These are phyloP conservation scores for Carassius gibelio DNA, from an alignment of 2,113 vertebrate species.

Conservation along the genomic window DNA sequence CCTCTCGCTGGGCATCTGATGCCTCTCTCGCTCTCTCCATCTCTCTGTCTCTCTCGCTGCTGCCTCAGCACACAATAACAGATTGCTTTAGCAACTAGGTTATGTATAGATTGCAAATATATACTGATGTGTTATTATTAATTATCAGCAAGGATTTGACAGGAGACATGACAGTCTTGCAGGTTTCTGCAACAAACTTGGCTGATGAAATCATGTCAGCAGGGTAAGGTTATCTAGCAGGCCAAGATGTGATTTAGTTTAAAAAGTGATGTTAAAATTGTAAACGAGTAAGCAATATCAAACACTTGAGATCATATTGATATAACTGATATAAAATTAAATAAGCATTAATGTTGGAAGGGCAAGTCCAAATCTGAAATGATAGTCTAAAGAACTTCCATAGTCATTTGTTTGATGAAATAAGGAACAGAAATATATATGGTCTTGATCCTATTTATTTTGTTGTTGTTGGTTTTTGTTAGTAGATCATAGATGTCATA, in stretches of 20 bases:
- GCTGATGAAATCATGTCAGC: not conserved
- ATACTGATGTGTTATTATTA: not conserved
- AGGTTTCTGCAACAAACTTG: not conserved
- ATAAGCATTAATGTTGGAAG: too few species aligned
- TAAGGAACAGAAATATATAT: too few species aligned
- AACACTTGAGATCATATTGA: too few species aligned
- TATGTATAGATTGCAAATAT: not conserved
- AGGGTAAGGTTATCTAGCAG: not conserved
- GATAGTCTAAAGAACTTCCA: too few species aligned
- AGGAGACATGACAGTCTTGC: not conserved
- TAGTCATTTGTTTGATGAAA: too few species aligned
- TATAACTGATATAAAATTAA: too few species aligned
- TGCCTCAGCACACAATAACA: constrained; percentile 12
- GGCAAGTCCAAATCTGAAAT: too few species aligned
- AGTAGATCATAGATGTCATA: too few species aligned
- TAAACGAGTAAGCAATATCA: not conserved
- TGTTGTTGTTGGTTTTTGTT: too few species aligned
- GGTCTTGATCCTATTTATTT: too few species aligned
- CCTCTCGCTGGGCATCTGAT: constrained; percentile 84
- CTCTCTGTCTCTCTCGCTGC: constrained; percentile 53
- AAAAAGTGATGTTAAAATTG: not conserved
- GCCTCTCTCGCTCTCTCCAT: constrained; percentile 64
- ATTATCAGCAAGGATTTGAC: not conserved
- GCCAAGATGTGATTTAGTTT: too few species aligned
- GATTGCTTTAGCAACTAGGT: not conserved